A percentile compares a stretch with the other conserved stretches of the same genome.
Conservation (phyloP, 2,113 vertebrate species). For the Dromiciops gliroides region DNA sequence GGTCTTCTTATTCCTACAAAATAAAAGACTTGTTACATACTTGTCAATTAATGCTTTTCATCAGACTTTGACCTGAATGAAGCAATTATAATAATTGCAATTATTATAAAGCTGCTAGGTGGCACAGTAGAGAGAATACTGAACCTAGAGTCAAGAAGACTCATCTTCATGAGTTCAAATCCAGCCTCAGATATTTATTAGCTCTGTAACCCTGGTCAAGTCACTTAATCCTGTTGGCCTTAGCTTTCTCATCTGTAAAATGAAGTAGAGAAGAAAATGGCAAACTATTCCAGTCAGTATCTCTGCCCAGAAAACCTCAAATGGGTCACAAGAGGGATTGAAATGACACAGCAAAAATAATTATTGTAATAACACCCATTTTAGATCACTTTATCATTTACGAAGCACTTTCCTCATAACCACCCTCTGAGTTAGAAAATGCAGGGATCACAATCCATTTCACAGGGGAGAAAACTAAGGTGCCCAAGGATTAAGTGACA, state of each 20-base stretch:
- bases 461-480: not conserved
- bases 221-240: not conserved
- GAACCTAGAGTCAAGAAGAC: not conserved
- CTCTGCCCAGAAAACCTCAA: not conserved
- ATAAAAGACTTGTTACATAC: not conserved
- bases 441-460: not conserved
- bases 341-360: not conserved
- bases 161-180: not conserved
- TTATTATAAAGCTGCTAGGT: not conserved
- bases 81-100: not conserved
- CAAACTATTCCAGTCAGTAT: not conserved
- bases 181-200: not conserved
- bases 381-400: not conserved
- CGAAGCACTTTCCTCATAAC: not conserved
- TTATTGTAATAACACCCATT: not conserved
- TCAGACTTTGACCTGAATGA: not conserved
- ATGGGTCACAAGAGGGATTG: not conserved
- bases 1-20: not conserved
- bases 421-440: not conserved
- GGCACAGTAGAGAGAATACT: not conserved
- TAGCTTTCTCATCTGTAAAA: not conserved
- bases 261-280: not conserved
- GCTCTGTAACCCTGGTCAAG: not conserved
- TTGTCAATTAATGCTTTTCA: not conserved
- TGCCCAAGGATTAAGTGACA: not conserved